Conservation (phyloP, 30 jellyfish, hydroid and myxozoan species). For the Turritopsis rubra region DNA sequence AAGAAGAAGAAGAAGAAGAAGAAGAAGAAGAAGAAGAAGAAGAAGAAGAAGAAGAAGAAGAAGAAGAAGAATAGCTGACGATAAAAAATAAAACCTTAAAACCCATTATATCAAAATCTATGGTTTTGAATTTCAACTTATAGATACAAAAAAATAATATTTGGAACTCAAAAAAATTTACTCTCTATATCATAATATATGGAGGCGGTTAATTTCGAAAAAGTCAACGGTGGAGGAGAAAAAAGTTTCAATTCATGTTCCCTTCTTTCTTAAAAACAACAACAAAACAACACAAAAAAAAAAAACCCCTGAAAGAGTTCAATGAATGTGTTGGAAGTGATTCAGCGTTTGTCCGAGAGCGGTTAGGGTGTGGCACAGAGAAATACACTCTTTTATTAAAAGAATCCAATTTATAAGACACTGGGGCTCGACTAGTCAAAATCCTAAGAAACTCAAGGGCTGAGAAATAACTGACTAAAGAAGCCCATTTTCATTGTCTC, state of each 20-base stretch:
- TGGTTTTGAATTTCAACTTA: not conserved
- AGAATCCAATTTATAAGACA: too few relatives aligned
- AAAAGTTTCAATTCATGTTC: not conserved
- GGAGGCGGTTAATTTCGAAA: not conserved
- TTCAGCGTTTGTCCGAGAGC: too few relatives aligned
- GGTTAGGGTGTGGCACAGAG: too few relatives aligned
- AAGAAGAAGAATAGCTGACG: not conserved
- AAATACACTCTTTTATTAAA: too few relatives aligned
- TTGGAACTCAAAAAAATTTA: too few relatives aligned
- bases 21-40: not conserved
- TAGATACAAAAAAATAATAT: not conserved
- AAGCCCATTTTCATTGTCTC: too few relatives aligned
- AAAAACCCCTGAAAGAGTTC: too few relatives aligned
- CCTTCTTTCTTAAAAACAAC: not conserved
- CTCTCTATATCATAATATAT: not conserved
- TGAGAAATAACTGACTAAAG: too few relatives aligned
- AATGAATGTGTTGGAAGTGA: too few relatives aligned
- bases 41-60: conserved; percentile 6
- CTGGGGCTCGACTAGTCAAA: too few relatives aligned
- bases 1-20: conserved; percentile 1
- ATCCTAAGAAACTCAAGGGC: too few relatives aligned
- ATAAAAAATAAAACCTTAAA: not conserved
- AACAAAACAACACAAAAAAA: too few relatives aligned
- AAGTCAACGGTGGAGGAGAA: not conserved
- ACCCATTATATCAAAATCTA: not conserved